Evolutionary conservation across 2,797 vertebrate species (phyloP), one percentile per base, ranked within the genome.

Genomic region (Sphaeramia orbicularis): DNA sequence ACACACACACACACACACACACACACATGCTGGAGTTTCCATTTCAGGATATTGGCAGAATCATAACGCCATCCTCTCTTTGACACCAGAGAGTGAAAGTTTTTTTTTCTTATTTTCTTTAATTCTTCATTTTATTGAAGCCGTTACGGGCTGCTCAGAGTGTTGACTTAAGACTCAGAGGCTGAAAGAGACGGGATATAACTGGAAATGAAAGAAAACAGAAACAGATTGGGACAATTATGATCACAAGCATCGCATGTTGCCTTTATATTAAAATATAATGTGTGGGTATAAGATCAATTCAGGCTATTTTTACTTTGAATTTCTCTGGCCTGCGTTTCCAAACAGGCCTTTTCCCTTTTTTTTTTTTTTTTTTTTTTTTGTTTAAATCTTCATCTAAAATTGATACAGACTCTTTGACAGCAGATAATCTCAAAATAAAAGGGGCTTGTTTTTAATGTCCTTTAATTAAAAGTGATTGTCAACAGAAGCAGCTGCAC

Each of bases 381-480:
- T n/a, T n/a, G n/a, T n/a, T n/a, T n/a, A n/a, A n/a, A n/a, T n/a
- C n/a, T 74, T 64, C 52, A 65, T 85, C 70, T 86, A 78, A 53
- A 65, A 77, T 65, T 70, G 69, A 75, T 74, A 27, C 44, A 55
- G 16, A 67, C 41, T 51, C 42, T 72, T 68, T 66, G 47, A 56
- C 30, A 54, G 71, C 71, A 82, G 74, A 75, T 77, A 30, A 76
- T 58, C 43, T 30, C 58, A 7, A 24, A 73, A 79, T 40, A 53
- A 70, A 82, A 75, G 19, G 11, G 73, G 55, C 58, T 80, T 75
- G 62, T 58, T 64, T 78, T 68, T 35, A 54, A 73, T 87, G 73
- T 42, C 69, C 66, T 56, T 84, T 80, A 81, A 86, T 89, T 87
- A 75, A 75, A 76, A 77, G 62, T 76, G 89, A 86, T 82, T 86